Evolutionary conservation across 2,113 vertebrate genomes (phyloP).

Genomic region (Chaetura pelagica): DNA sequence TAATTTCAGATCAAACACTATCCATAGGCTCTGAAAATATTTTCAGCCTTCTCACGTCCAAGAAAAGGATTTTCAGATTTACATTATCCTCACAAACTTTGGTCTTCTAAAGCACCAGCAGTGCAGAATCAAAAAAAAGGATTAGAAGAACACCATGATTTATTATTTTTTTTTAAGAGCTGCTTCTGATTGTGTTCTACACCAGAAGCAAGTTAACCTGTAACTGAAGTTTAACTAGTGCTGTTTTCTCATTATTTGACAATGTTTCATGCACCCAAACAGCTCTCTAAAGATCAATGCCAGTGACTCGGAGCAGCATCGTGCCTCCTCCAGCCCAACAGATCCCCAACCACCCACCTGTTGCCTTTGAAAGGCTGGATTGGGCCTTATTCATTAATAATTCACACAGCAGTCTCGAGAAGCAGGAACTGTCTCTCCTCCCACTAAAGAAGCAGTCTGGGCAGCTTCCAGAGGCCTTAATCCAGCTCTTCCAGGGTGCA

Average conservation of each 20-base stretch:
- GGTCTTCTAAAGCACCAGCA: neutral
- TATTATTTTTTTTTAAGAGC: neutral
- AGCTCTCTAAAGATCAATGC: neutral
- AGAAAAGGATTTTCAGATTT: slow-evolving; percentile 28
- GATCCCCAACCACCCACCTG: neutral
- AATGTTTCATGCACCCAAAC: neutral
- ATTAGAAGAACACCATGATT: slow-evolving; percentile 22
- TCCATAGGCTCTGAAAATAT: slow-evolving; percentile 16
- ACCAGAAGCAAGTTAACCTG: slow-evolving; percentile 53
- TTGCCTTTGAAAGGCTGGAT: neutral
- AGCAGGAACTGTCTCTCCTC: neutral
- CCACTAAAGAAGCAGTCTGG: neutral
- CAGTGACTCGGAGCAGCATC: neutral
- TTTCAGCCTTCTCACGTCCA: slow-evolving; percentile 1
- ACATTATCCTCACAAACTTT: neutral
- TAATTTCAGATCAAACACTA: slow-evolving; percentile 48
- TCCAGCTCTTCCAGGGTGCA: neutral
- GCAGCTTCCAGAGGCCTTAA: slow-evolving; percentile 11
- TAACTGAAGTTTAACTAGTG: slow-evolving; percentile 41
- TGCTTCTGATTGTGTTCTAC: neutral
- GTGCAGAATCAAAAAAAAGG: neutral
- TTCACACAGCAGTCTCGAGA: neutral
- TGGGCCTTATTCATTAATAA: slow-evolving; percentile 32
- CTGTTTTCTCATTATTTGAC: slow-evolving; percentile 7
- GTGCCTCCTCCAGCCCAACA: neutral